Evolutionary conservation across 2,797 vertebrate species (phyloP), one percentile per base, ranked within the genome.

Genomic region (Aldrovandia affinis): DNA sequence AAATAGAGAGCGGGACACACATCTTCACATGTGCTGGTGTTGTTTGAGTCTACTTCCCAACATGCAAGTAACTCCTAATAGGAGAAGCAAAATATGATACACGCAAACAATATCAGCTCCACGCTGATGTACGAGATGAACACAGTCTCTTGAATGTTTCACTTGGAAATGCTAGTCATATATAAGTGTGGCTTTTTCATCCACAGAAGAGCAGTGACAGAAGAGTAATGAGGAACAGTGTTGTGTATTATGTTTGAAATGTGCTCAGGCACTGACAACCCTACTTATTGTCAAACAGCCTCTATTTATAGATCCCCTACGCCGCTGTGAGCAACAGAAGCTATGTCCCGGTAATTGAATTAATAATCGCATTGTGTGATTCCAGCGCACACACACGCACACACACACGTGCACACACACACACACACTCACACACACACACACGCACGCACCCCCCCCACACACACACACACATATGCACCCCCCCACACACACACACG

Each of bases 261-360:
- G 68, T 70, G 30, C 68, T 39, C 33, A 39, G 68, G 68, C 68
- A 36, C 63, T 68, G 63, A 68, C 68, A 70, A 20, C 33, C 18
- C 18, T 39, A 39, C 68, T 70, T 39, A 70, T 39, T 70, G 68
- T 70, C 68, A 70, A 70, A 70, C 33, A 70, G 68, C 68, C 15
- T 3, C 68, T 70, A 70, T 70, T 70, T 70, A 70, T 39, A 70
- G 68, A 39, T 20, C 1, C 25, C 28, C 59, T 63, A 25, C 28
- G 59, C 33, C 39, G 7, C 68, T 70, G 68, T 39, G 33, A 70
- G 68, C 8, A 20, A 70, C 33, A 63, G 25, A 63, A 5, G 6
- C 59, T n/a, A 28, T 63, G 59, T 28, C 59, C n/a, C 59, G 10
- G 59, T 63, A n/a, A 63, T 63, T 63, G 22, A 63, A 63, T 63